A percentile compares a stretch with the other conserved stretches of the same genome.
Evolutionary conservation across 1,140 invertebrate genomes (phyloP).

Genomic region (Penaeus vannamei): DNA sequence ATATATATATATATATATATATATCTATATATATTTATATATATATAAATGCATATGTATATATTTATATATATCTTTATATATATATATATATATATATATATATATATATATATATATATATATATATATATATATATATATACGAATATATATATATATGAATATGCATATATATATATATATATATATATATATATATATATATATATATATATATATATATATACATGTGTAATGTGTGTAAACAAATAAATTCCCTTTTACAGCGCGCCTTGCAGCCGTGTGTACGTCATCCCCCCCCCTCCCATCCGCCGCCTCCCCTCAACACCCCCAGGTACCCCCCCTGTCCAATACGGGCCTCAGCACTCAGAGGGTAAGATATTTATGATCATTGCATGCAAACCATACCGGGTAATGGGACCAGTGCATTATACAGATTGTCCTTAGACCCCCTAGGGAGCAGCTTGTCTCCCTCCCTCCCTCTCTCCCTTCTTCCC

Average conservation of each 20-base stretch:
- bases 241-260: conserved; percentile 7
- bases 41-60: too few relatives aligned
- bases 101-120: not conserved
- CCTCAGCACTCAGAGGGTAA: not conserved
- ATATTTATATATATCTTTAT: too few relatives aligned
- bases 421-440: conserved; percentile 21
- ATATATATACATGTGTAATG: conserved; percentile 29
- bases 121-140: too few relatives aligned
- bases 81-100: not conserved
- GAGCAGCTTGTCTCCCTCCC: not conserved
- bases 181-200: conserved; percentile 27
- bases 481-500: too few relatives aligned
- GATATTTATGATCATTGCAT: conserved; percentile 26
- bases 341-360: not conserved
- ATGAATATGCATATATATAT: not conserved
- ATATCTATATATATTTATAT: too few relatives aligned
- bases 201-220: conserved; percentile 18
- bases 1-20: too few relatives aligned
- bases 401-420: conserved; percentile 9
- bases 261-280: not conserved
- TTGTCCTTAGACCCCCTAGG: not conserved
- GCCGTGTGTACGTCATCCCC: too few relatives aligned
- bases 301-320: not conserved
- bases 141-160: not conserved
- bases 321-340: too few relatives aligned